phyloP scores from a whole-genome alignment of 2,888 invertebrate species.

The Tortrix viridana region DNA sequence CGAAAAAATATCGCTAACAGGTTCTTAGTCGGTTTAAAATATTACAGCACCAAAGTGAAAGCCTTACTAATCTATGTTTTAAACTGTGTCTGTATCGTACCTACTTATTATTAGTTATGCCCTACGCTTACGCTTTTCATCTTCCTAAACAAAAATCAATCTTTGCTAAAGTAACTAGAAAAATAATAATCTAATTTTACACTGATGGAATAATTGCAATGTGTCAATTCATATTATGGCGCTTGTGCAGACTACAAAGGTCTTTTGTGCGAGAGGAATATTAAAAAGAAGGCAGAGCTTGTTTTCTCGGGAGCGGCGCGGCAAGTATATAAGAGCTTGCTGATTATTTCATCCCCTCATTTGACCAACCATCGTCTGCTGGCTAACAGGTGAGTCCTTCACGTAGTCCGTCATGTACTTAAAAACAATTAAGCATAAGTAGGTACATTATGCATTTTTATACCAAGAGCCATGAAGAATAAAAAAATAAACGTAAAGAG shows the following conservation, averaged over 20 bases:
- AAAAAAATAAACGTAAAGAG: too few relatives aligned
- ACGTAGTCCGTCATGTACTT: background rate
- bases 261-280: slow-evolving; percentile 72
- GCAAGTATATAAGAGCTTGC: slow-evolving; percentile 62
- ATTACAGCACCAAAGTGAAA: too few relatives aligned
- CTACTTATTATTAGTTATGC: too few relatives aligned
- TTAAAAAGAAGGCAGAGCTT: slow-evolving; percentile 73
- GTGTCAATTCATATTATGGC: slow-evolving; percentile 72
- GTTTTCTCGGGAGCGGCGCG: slow-evolving; percentile 60
- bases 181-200: slow-evolving; percentile 63
- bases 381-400: slow-evolving; percentile 14
- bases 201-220: slow-evolving; percentile 69
- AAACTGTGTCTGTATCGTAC: too few relatives aligned
- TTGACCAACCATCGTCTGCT: slow-evolving; percentile 42
- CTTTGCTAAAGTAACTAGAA: slow-evolving; percentile 47
- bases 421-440: background rate
- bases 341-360: slow-evolving; percentile 50
- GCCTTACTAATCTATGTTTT: too few relatives aligned
- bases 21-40: too few relatives aligned
- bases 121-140: too few relatives aligned
- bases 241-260: slow-evolving; percentile 48
- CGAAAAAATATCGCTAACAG: too few relatives aligned
- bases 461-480: too few relatives aligned
- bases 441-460: too few relatives aligned
- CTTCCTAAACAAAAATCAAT: slow-evolving; percentile 5